Base-by-base conservation (phyloP, 2,797 vertebrate species). In the Huso huso region DNA sequence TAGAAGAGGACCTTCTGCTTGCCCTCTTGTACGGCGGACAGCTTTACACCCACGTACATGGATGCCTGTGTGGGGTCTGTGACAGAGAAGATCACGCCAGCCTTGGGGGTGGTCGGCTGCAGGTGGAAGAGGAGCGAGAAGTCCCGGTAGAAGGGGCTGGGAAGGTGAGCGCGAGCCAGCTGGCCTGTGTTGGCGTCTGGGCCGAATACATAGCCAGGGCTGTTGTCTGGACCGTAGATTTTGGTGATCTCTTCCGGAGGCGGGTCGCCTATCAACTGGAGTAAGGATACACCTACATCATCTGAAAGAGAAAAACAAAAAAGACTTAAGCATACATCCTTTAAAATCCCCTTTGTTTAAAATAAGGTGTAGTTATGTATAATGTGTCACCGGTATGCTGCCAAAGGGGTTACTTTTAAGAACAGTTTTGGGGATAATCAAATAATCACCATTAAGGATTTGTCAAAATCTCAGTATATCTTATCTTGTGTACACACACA, bases 121-220 rank as follows among this genome's bases (percentile, higher is more conserved):
- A 97, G 15, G 62, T 89, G 81, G 80, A 95, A 94, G 6, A 94
- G 71, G 63, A 98, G 81, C 0, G 94, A 94, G 75, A 98, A 98
- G 81, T 93, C 89, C 10, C 83, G 86, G 82, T 91, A 93, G 79
- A 96, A 94, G 6, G 89, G 86, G 75, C 77, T 89, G 0, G 93
- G 89, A 10, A 96, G 68, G 62, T 93, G 88, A 70, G 85, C 73
- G 53, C 78, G 77, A 3, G 94, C 94, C 69, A 81, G 89, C 76
- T 92, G 90, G 10, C 91, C 89, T 0, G 82, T 77, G 65, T 75
- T 81, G 13, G 87, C 81, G 0, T 78, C 80, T 0, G 78, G 72
- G 1, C 81, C 86, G 0, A 97, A 95, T 68, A 79, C 18, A 0
- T 91, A 96, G 63, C 83, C 83, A 0, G 69, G 64, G 11, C 75